These are phyloP conservation scores for Drosophila planitibia DNA, from an alignment of 2,888 invertebrate species.

Conservation along the genomic window DNA sequence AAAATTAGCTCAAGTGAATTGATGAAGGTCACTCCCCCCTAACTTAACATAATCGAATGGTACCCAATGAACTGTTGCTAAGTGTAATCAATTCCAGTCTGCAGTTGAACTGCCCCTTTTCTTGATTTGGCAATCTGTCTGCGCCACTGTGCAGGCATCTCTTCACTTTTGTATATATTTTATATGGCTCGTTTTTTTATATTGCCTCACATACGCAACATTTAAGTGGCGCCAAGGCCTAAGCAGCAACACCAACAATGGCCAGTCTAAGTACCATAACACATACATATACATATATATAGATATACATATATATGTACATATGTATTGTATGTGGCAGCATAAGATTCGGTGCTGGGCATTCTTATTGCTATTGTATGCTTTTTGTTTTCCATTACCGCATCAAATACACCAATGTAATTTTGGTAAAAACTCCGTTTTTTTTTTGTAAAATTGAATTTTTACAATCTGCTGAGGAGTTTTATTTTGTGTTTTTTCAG, in stretches of 20 bases:
- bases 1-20: not conserved
- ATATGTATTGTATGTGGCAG: not conserved
- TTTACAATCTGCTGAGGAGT: slow-evolving; percentile 22
- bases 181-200: slow-evolving; percentile 61
- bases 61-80: not conserved
- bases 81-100: slow-evolving; percentile 7
- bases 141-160: slow-evolving; percentile 42
- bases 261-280: slow-evolving; percentile 55
- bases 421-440: slow-evolving; percentile 19
- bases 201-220: slow-evolving; percentile 68
- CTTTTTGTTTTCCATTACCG: slow-evolving; percentile 48
- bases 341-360: slow-evolving; percentile 19
- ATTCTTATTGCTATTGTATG: slow-evolving; percentile 45
- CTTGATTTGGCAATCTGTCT: not conserved
- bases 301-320: no score
- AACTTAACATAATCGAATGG: not conserved
- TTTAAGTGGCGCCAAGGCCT: slow-evolving; percentile 72
- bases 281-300: slow-evolving; percentile 16
- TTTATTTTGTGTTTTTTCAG: not conserved
- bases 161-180: slow-evolving; percentile 58
- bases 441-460: slow-evolving; percentile 45
- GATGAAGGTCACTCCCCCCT: not conserved
- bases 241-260: slow-evolving; percentile 45
- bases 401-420: slow-evolving; percentile 20
- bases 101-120: not conserved